Evolutionary conservation across 2,113 vertebrate species (phyloP).

Genomic region (Crotalus tigris): DNA sequence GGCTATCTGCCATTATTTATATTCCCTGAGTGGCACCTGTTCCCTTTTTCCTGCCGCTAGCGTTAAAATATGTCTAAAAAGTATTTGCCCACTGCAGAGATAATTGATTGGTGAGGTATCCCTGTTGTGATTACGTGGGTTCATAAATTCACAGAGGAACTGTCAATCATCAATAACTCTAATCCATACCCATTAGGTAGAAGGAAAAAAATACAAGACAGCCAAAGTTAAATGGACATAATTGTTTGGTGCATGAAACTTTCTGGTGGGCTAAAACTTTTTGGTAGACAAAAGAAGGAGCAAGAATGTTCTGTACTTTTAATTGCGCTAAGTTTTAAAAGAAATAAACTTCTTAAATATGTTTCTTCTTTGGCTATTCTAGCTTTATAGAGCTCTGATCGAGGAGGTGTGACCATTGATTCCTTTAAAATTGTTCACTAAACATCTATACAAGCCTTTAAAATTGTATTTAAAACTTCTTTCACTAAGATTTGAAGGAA

Average conservation of each 20-base stretch:
- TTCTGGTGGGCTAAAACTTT: neutral
- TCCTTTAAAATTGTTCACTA: neutral
- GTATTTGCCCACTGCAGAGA: neutral
- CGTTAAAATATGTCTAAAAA: neutral
- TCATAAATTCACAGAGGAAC: neutral
- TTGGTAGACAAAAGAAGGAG: neutral
- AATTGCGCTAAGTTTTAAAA: neutral
- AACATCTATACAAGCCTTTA: neutral
- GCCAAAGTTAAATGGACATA: neutral
- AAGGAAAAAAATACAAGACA: neutral
- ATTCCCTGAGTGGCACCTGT: neutral
- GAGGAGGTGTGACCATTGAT: too few relatives aligned
- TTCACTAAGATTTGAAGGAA: neutral
- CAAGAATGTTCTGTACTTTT: neutral
- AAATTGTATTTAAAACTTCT: neutral
- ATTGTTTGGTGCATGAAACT: neutral
- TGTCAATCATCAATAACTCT: neutral
- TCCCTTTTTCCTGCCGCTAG: fast-evolving
- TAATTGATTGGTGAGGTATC: neutral
- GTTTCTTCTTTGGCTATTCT: neutral
- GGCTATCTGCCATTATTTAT: neutral
- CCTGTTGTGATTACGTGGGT: neutral
- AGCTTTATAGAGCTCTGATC: neutral
- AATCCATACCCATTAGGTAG: neutral
- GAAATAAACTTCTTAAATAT: neutral